These are phyloP conservation scores for Buceros bicornis DNA, from an alignment of 2,797 vertebrate genomes.

Conservation along the genomic window DNA sequence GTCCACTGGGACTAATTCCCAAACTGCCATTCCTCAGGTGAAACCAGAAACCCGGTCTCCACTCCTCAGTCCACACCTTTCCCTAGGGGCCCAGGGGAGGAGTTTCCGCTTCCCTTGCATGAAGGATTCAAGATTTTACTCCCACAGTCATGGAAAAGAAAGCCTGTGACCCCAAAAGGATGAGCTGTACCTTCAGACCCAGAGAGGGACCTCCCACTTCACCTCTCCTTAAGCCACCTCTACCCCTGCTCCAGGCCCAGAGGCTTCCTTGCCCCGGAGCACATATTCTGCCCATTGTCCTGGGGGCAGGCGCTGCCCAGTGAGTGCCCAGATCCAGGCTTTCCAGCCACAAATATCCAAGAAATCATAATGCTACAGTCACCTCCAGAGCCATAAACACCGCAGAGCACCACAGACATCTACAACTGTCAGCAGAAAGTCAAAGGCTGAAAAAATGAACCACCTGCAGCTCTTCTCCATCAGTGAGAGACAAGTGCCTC, in stretches of 20 bases:
- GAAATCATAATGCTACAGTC: not conserved
- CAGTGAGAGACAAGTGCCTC: not conserved
- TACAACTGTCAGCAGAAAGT: not conserved
- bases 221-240: not conserved
- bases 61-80: not conserved
- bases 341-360: not conserved
- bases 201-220: not conserved
- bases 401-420: not conserved
- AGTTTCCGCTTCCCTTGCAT: not conserved
- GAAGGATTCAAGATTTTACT: not conserved
- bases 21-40: not conserved
- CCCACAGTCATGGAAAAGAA: not conserved
- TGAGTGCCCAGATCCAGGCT: not conserved
- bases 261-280: not conserved
- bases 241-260: not conserved
- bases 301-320: not conserved
- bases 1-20: not conserved
- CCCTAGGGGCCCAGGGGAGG: accelerated
- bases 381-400: not conserved
- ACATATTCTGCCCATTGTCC: accelerated
- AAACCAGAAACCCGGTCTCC: not conserved
- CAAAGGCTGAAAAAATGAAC: not conserved
- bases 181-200: not conserved
- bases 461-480: not conserved
- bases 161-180: not conserved